phyloP scores from a whole-genome alignment of 2,888 invertebrate genomes.

The Leptopilina syphax region DNA sequence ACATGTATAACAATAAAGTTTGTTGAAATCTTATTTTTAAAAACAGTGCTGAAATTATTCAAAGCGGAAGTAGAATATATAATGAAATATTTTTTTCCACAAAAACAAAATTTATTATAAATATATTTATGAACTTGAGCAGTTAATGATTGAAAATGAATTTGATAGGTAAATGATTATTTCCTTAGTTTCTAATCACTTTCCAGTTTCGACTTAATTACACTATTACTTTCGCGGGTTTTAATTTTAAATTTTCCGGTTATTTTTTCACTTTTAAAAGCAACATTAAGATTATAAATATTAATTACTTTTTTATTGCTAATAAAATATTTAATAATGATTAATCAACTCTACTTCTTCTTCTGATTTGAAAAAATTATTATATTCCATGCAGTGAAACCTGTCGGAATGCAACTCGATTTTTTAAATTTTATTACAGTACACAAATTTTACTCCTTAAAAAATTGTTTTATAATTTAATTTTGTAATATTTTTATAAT shows the following conservation, averaged over 20 bases:
- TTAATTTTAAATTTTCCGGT: not conserved
- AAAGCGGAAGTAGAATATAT: not conserved
- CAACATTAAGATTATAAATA: not conserved
- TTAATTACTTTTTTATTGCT: not conserved
- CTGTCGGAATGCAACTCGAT: no score
- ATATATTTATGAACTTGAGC: not conserved
- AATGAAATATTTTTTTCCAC: not conserved
- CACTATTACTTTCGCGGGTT: constrained; percentile 8
- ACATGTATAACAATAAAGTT: not conserved
- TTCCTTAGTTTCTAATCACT: constrained; percentile 27
- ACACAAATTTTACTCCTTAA: no score
- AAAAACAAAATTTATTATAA: not conserved
- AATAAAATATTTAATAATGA: no score
- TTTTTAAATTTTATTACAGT: no score
- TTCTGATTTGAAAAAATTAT: no score
- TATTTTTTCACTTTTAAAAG: not conserved
- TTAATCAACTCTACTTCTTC: no score
- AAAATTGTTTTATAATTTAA: no score
- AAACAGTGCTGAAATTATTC: not conserved
- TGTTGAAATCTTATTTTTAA: not conserved
- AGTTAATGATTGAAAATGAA: not conserved
- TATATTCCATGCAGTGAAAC: no score
- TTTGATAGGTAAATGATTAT: constrained; percentile 23
- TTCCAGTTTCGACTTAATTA: not conserved
- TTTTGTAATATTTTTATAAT: no score